These are phyloP conservation scores for Hestina assimilis DNA, from an alignment of 1,140 invertebrate species.

Conservation along the genomic window DNA sequence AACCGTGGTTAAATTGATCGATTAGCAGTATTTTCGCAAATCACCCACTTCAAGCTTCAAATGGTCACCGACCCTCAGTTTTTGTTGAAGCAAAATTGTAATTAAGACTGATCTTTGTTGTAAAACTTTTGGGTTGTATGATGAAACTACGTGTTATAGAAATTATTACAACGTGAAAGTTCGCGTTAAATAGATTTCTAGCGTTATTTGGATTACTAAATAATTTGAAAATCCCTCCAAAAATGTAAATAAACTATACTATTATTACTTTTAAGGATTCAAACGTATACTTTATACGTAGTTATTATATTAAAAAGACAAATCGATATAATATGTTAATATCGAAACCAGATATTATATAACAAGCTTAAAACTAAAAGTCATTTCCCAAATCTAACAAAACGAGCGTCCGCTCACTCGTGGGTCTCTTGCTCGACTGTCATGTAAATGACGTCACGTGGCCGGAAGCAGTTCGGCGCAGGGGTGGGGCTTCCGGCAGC, in stretches of 20 bases:
- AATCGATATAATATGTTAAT: too few relatives aligned
- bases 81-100: neutral
- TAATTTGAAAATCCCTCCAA: too few relatives aligned
- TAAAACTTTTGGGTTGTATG: too few relatives aligned
- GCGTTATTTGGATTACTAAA: too few relatives aligned
- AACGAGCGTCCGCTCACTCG: constrained; percentile 44
- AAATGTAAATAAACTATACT: too few relatives aligned
- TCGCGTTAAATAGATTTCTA: too few relatives aligned
- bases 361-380: constrained; percentile 37
- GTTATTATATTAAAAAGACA: too few relatives aligned
- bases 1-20: constrained; percentile 73
- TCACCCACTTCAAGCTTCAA: constrained; percentile 31
- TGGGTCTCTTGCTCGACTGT: constrained; percentile 52
- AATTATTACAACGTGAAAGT: too few relatives aligned
- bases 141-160: too few relatives aligned
- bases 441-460: constrained; percentile 76
- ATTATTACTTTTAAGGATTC: too few relatives aligned
- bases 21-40: constrained; percentile 60
- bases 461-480: constrained; percentile 66
- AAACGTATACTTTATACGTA: too few relatives aligned
- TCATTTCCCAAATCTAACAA: constrained; percentile 59
- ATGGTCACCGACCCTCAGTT: neutral
- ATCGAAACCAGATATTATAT: constrained; percentile 1
- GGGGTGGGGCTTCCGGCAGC: constrained; percentile 63
- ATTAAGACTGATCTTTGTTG: neutral